Conservation (phyloP, 2,888 invertebrate species). For the Diloba caeruleocephala region DNA sequence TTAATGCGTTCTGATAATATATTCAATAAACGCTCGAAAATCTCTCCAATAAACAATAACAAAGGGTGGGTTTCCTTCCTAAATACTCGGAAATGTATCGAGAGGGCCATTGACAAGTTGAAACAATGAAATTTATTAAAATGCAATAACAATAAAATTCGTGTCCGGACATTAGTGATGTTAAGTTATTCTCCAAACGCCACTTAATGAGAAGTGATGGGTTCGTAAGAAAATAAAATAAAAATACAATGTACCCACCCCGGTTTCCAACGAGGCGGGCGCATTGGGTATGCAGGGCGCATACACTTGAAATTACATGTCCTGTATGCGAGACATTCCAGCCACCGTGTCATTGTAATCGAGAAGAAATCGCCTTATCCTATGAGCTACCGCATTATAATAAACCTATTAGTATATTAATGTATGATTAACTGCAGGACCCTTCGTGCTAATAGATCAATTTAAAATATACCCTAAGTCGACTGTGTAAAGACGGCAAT, state of each 20-base stretch:
- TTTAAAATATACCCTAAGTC: constrained; percentile 10
- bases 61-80: constrained; percentile 81
- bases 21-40: constrained; percentile 52
- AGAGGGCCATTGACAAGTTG: constrained; percentile 72
- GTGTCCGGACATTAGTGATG: constrained; percentile 88
- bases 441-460: not conserved
- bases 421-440: constrained; percentile 30
- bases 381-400: constrained; percentile 28
- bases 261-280: constrained; percentile 70
- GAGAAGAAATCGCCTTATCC: constrained; percentile 68
- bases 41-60: constrained; percentile 69
- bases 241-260: constrained; percentile 81
- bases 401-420: constrained; percentile 28
- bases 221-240: constrained; percentile 87
- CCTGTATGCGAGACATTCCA: constrained; percentile 82
- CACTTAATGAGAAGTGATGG: constrained; percentile 89
- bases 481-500: constrained; percentile 6
- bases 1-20: constrained; percentile 40
- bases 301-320: constrained; percentile 82
- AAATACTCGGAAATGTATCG: constrained; percentile 74
- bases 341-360: constrained; percentile 62
- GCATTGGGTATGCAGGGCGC: constrained; percentile 83
- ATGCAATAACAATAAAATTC: constrained; percentile 89
- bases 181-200: constrained; percentile 88
- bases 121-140: constrained; percentile 88